Base-by-base conservation (phyloP, 2,888 invertebrate species). In the Drosophila mimica region DNA sequence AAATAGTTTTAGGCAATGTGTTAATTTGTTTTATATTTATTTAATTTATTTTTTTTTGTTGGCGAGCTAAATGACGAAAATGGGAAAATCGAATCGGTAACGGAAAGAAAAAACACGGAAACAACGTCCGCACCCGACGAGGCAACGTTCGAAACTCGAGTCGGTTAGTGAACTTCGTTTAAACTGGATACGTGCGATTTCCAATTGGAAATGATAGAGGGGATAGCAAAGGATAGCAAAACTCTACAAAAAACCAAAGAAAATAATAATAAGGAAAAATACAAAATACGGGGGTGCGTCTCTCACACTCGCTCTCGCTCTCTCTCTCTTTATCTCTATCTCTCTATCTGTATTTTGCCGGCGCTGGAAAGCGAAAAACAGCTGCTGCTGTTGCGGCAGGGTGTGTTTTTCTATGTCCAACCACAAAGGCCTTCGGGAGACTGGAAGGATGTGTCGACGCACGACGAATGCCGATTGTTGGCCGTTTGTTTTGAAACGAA, bases 121-220 rank as follows among this genome's bases (percentile, higher is more conserved):
- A 33, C 20, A 57, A 43, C 83, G 89, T 88, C 86, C 84, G 81
- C 72, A 80, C 89, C 83, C 82, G 78, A 76, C 81, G 80, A 85
- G 71, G 70, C 66, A 85, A 85, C 88, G 88, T 78, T 86, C 76
- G 81, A 85, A 91, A 91, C 91, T 91, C 88, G 62, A 83, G 36
- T 56, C 89, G 91, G 91, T 81, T 85, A 91, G 79, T 90, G 91
- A 91, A 91, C 91, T 86, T 84, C 84, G 82, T 70, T 57, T 30
- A 36, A 51, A 61, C 69, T 71, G 62, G 51, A 60, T 70, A 51
- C 66, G 77, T 76, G 76, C 89, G 58, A 33, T 40, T 43, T 86
- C 85, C 85, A 86, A 83, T 88, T 88, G 85, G 85, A 85, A 85
- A 34, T 48, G 46, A n/a, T 40, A 71, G 78, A 76, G 79, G 76